phyloP scores from a whole-genome alignment of 2,113 vertebrate species.

The Entomyzon cyanotis region DNA sequence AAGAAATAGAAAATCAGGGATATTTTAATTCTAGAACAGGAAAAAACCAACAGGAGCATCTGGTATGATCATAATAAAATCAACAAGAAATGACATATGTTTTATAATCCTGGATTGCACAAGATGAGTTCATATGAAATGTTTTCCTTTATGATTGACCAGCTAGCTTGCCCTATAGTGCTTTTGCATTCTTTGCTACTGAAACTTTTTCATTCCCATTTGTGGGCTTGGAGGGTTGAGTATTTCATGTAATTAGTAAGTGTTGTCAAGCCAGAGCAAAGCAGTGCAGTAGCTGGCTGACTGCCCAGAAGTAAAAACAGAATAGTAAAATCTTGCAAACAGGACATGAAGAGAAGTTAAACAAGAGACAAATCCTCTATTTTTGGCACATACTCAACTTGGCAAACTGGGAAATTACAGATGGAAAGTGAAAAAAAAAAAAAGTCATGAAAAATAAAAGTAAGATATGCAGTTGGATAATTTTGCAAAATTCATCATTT shows the following conservation, averaged over 20 bases:
- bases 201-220: slow-evolving; percentile 27
- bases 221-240: not conserved
- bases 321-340: slow-evolving; percentile 64
- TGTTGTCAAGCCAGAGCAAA: slow-evolving; percentile 53
- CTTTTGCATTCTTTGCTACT: not conserved
- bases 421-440: not conserved
- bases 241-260: slow-evolving; percentile 61
- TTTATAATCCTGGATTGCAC: not conserved
- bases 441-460: not conserved
- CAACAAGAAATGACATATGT: not conserved
- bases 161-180: not conserved
- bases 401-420: slow-evolving; percentile 46
- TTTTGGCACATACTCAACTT: slow-evolving; percentile 47
- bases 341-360: slow-evolving; percentile 63
- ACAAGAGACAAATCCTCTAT: slow-evolving; percentile 46
- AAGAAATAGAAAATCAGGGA: not conserved
- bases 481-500: not conserved
- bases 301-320: slow-evolving; percentile 52
- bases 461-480: not conserved
- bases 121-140: not conserved
- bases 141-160: slow-evolving; percentile 21
- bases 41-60: not conserved
- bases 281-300: slow-evolving; percentile 36
- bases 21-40: not conserved
- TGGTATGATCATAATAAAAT: slow-evolving; percentile 13